A percentile compares a stretch with the other conserved stretches of the same genome.
Evolutionary conservation across 2,113 vertebrate genomes (phyloP).

Genomic region (Cisticola juncidis): DNA sequence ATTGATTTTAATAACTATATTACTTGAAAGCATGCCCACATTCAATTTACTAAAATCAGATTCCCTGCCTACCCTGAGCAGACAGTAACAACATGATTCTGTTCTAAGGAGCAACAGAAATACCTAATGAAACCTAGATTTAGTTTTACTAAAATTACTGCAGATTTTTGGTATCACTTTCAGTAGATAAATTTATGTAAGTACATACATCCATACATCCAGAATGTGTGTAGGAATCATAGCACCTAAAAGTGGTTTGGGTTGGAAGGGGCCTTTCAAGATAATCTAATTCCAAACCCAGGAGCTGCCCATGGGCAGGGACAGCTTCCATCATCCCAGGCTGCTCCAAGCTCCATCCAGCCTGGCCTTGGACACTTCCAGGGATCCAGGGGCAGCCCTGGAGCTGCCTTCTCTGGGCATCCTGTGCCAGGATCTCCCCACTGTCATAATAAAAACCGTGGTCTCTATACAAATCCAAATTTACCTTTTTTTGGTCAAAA

Average conservation of each 20-base stretch:
- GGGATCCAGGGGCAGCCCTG: not conserved
- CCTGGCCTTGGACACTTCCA: not conserved
- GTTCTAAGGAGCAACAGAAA: not conserved
- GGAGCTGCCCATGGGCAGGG: not conserved
- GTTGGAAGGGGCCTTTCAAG: not conserved
- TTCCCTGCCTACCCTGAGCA: not conserved
- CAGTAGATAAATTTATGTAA: not conserved
- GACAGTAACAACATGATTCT: not conserved
- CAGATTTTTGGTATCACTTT: not conserved
- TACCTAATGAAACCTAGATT: not conserved
- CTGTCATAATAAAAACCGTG: accelerated
- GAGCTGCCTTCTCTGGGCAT: not conserved
- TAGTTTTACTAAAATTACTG: not conserved
- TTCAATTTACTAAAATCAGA: not conserved
- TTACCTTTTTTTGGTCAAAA: not conserved
- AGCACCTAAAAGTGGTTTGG: not conserved
- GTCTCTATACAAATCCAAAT: not conserved
- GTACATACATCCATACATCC: no score
- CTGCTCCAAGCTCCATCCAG: not conserved
- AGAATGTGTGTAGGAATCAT: not conserved
- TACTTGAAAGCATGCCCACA: not conserved
- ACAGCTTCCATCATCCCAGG: not conserved
- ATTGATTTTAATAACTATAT: not conserved
- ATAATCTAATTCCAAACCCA: not conserved
- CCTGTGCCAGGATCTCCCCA: not conserved